These are phyloP conservation scores for Idaea straminata DNA, from an alignment of 2,888 invertebrate species.

Conservation along the genomic window DNA sequence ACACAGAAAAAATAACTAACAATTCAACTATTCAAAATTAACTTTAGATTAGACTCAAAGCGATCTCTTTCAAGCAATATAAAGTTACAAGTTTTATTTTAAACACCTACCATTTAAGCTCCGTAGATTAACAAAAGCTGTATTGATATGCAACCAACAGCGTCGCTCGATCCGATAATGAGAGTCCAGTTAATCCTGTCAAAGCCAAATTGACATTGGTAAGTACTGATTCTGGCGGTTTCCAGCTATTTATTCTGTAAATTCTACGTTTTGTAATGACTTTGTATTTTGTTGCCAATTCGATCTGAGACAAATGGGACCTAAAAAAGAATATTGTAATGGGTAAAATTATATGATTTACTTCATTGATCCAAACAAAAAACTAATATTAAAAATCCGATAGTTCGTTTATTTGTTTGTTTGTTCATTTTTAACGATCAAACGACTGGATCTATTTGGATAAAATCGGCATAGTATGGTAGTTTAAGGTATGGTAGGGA, in stretches of 20 bases:
- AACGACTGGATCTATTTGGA: no score
- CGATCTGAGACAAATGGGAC: no score
- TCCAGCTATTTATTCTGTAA: background rate
- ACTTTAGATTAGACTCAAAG: background rate
- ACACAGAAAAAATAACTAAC: no score
- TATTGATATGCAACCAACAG: constrained; percentile 16
- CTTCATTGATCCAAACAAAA: no score
- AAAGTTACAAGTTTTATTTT: background rate
- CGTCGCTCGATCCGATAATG: constrained; percentile 35
- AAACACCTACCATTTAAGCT: background rate
- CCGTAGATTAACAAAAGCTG: constrained; percentile 2
- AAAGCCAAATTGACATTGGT: constrained; percentile 41
- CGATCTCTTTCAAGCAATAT: background rate
- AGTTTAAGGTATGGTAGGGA: no score
- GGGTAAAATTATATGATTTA: no score
- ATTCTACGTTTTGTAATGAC: background rate
- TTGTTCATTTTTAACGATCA: no score
- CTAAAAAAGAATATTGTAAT: no score
- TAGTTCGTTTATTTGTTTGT: no score
- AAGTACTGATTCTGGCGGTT: constrained; percentile 32
- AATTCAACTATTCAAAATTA: no score
- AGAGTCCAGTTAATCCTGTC: constrained; percentile 41
- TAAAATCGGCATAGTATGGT: no score
- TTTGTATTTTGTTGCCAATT: background rate
- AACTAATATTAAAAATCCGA: no score